Base-by-base conservation (phyloP, 2,797 vertebrate genomes). In the Micrastur ruficollis region DNA sequence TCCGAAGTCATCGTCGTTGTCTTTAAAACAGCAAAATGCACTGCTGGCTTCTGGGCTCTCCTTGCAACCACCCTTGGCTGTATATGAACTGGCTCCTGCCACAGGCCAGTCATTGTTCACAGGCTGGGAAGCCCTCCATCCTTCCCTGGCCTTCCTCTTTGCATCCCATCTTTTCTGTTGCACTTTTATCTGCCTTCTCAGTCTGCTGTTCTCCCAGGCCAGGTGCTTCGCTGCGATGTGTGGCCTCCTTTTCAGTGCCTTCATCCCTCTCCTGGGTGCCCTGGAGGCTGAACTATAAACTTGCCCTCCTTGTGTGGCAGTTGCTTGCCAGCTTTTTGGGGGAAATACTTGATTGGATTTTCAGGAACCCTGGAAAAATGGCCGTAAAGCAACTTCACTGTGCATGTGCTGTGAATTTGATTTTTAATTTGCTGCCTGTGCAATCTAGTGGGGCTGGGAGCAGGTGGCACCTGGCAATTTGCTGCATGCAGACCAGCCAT, bases 81-180 rank as follows among this genome's bases (percentile, higher is more conserved):
- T 17, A 5, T 50, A 12, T 61, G 53, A 74, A 22, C 52, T 44
- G 31, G 17, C 55, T 85, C 9, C 50, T 71, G 83, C 31, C 52
- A 42, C 0, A 0, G 34, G 26, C 9, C 0, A 0, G 16, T 31
- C 0, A 0, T 14, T 31, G 19, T n/a, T 80, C 34, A 25, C 25
- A 55, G 61, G 9, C 80, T 90, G 65, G 62, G 79, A 91, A 90
- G 17, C 6, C 9, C n/a, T 32, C 25, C 0, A 2, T 74, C 42
- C 42, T 86, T 61, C 44, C 50, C 46, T 44, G 34, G 19, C 46
- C 13, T 67, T 91, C 31, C 27, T 68, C 46, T 86, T 61, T 6
- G 1, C 46, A 62, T 50, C 23, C 38, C 14, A 3, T 38, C 34
- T 53, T 86, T 89, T 46, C 62, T 0, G 0, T 62, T 38, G 8